These are phyloP conservation scores for Coenobita brevimanus DNA, from an alignment of 1,140 invertebrate species.

Conservation along the genomic window DNA sequence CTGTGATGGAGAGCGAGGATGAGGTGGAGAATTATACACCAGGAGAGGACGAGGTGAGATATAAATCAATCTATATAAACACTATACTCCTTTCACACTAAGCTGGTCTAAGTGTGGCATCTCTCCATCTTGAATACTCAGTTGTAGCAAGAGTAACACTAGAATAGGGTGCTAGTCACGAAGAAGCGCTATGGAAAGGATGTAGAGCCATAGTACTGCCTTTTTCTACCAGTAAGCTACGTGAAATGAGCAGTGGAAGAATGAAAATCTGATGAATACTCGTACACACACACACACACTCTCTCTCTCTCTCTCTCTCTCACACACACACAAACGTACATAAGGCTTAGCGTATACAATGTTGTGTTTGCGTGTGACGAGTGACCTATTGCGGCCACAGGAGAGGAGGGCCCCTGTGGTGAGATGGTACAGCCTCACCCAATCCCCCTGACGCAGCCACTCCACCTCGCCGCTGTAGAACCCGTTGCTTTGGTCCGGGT, in stretches of 20 bases:
- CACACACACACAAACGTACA: conserved; percentile 10
- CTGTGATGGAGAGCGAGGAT: not conserved
- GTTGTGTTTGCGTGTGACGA: conserved; percentile 42
- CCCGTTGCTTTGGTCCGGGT: conserved; percentile 35
- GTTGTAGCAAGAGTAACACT: too few relatives aligned
- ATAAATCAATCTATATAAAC: not conserved
- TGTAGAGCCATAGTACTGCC: too few relatives aligned
- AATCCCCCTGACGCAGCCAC: conserved; percentile 37
- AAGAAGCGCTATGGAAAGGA: too few relatives aligned
- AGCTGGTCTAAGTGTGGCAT: too few relatives aligned
- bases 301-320: not conserved
- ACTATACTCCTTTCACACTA: too few relatives aligned
- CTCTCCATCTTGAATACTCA: too few relatives aligned
- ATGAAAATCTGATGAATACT: too few relatives aligned
- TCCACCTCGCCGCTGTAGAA: conserved; percentile 53
- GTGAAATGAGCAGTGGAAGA: too few relatives aligned
- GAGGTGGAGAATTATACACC: not conserved
- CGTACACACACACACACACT: not conserved
- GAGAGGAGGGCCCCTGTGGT: conserved; percentile 16
- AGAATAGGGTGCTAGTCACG: not conserved
- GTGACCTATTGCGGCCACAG: conserved; percentile 38
- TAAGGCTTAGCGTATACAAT: conserved; percentile 47
- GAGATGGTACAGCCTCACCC: conserved; percentile 35
- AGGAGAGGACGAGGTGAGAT: conserved; percentile 5
- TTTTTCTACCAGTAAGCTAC: too few relatives aligned